These are phyloP conservation scores for Lepus oiostolus DNA, from an alignment of 2,797 vertebrate species.

Conservation along the genomic window DNA sequence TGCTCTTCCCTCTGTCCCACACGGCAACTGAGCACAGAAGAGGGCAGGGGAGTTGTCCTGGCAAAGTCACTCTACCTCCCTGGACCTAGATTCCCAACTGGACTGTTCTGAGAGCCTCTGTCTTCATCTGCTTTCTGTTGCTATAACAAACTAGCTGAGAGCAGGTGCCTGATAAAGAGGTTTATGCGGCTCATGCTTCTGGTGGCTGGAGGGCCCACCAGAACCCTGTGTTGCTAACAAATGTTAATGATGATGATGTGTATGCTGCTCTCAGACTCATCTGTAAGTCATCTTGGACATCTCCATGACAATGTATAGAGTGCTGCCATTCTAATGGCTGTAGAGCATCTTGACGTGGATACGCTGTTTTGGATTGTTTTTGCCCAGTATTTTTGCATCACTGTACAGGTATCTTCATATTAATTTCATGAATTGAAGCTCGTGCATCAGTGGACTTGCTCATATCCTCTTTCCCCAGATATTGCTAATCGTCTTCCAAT, in stretches of 20 bases:
- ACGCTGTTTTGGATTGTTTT: not conserved
- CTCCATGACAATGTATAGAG: not conserved
- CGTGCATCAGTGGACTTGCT: not conserved
- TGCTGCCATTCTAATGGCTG: not conserved
- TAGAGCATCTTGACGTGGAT: not conserved
- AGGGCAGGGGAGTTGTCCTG: not conserved
- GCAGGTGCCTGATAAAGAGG: too few relatives aligned
- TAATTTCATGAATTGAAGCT: not conserved
- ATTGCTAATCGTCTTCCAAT: not conserved
- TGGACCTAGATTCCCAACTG: not conserved
- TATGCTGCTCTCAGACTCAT: not conserved
- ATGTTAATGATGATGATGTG: not conserved
- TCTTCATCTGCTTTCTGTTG: too few relatives aligned
- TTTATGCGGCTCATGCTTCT: too few relatives aligned
- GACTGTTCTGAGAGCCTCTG: not conserved
- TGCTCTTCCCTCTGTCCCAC: not conserved
- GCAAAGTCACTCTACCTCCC: not conserved
- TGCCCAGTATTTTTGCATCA: not conserved
- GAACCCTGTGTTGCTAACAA: not conserved
- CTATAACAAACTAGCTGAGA: too few relatives aligned
- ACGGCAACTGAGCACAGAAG: not conserved
- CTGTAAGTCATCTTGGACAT: not conserved
- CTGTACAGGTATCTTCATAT: not conserved
- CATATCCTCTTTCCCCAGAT: not conserved
- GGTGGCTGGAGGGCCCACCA: too few relatives aligned